phyloP scores from a whole-genome alignment of 1,140 invertebrate species.

The Neoseiulus cucumeris region DNA sequence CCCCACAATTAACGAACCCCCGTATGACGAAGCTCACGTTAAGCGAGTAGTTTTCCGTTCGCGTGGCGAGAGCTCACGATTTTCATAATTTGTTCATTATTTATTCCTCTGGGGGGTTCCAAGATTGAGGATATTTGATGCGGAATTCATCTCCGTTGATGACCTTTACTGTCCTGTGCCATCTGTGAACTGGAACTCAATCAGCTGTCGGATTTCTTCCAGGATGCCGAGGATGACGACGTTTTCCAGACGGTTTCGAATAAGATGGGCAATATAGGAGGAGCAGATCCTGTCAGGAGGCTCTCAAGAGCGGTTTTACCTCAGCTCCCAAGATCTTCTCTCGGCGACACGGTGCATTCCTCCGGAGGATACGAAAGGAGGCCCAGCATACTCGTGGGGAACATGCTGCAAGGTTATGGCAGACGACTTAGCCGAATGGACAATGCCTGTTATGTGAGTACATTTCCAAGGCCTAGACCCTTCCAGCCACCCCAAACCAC shows the following conservation, averaged over 20 bases:
- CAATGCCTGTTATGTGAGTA: not conserved
- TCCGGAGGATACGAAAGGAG: not conserved
- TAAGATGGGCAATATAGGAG: not conserved
- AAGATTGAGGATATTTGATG: no score
- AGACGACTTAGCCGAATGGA: not conserved
- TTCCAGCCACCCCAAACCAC: no score
- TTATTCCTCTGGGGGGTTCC: no score
- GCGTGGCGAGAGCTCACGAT: no score
- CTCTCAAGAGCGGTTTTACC: not conserved
- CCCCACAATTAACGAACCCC: no score
- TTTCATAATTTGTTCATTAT: no score
- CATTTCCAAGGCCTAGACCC: not conserved
- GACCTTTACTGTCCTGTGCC: no score
- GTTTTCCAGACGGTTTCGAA: conserved; percentile 15
- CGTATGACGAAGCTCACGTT: no score
- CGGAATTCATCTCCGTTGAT: no score
- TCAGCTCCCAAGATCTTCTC: not conserved
- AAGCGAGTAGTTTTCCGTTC: no score
- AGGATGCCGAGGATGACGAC: conserved; percentile 18
- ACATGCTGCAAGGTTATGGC: not conserved
- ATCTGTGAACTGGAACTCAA: no score
- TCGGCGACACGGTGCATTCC: not conserved
- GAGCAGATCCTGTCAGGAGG: not conserved
- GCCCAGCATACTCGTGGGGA: not conserved
- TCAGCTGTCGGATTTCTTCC: no score